Evolutionary conservation across 23 tunicate genomes (phyloP).

Genomic region (Ciona savignyi): DNA sequence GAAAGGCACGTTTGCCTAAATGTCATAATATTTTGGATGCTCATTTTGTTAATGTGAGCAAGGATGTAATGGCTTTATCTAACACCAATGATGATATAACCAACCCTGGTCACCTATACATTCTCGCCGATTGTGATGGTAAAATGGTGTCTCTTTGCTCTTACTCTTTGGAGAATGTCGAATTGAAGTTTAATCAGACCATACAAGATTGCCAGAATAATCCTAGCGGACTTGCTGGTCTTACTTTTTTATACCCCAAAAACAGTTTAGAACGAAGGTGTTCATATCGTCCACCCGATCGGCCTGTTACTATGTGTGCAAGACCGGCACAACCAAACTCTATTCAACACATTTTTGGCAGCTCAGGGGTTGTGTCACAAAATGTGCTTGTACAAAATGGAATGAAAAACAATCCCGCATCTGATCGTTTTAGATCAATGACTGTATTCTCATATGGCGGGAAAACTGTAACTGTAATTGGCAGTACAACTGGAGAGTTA

Average conservation of each 20-base stretch:
- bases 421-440: too few relatives aligned
- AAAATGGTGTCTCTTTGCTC: not conserved
- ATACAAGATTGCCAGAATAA: not conserved
- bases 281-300: not conserved
- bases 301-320: conserved; percentile 7
- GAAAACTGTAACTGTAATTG: conserved; percentile 29
- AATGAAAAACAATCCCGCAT: not conserved
- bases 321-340: not conserved
- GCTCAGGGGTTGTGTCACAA: not conserved
- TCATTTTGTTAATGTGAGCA: too few relatives aligned
- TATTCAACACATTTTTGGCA: not conserved
- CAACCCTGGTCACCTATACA: too few relatives aligned
- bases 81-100: too few relatives aligned
- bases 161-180: conserved; percentile 2
- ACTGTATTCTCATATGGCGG: not conserved
- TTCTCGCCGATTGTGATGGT: too few relatives aligned
- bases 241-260: conserved; percentile 9
- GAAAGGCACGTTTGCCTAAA: too few relatives aligned
- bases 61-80: too few relatives aligned
- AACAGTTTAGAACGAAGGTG: not conserved
- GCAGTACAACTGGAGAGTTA: conserved; percentile 12
- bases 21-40: too few relatives aligned
- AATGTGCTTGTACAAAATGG: not conserved
- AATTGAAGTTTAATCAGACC: not conserved
- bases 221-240: not conserved